Conservation (phyloP, 2,113 vertebrate species). For the Rana temporaria region DNA sequence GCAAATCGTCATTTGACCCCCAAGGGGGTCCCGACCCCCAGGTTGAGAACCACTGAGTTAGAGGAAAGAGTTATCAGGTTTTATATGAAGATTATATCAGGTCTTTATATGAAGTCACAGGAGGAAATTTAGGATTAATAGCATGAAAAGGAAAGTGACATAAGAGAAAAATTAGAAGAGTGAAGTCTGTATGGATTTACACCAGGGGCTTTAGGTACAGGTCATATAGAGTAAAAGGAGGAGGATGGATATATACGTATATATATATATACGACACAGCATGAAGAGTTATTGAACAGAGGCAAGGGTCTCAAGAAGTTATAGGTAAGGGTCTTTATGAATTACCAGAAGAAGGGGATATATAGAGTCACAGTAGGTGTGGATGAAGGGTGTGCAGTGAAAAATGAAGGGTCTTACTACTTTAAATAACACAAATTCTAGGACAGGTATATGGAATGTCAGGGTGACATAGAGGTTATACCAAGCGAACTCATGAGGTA, state of each 20-base stretch:
- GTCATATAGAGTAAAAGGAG: not conserved
- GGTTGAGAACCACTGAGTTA: no score
- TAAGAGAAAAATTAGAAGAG: not conserved
- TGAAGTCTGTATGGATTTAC: not conserved
- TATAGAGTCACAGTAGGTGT: constrained; percentile 12
- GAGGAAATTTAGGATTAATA: not conserved
- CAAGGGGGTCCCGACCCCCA: no score
- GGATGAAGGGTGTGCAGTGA: not conserved
- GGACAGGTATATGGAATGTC: not conserved
- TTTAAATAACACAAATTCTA: constrained; percentile 6
- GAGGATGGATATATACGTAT: not conserved
- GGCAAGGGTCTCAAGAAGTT: not conserved
- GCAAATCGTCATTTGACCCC: no score
- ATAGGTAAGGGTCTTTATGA: not conserved
- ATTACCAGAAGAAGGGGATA: not conserved
- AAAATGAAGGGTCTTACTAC: not conserved
- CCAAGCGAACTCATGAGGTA: constrained; percentile 1
- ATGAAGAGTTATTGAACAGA: not conserved
- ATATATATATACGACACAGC: not conserved
- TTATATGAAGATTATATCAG: not conserved
- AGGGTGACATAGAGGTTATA: constrained; percentile 20
- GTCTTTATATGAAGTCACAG: not conserved
- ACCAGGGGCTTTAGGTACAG: not conserved
- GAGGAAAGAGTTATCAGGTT: not conserved
- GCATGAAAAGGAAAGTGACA: not conserved